Evolutionary conservation across 2,797 vertebrate species (phyloP), one percentile per base, ranked within the genome.

Genomic region (Ctenosaura bakeri): DNA sequence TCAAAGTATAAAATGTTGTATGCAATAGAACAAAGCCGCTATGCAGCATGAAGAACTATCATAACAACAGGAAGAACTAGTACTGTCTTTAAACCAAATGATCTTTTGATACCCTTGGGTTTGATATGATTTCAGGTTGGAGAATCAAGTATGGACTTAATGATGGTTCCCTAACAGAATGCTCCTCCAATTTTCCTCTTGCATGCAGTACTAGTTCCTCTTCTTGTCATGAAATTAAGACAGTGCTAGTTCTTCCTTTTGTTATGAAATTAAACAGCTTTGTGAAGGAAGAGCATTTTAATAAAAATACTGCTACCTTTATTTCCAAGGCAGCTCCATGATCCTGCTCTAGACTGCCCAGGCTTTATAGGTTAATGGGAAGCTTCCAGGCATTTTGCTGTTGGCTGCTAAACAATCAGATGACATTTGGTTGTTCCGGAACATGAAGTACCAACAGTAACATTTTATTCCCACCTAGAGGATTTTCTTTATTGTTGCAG

Each of bases 251-350:
- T n/a, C n/a, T n/a, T n/a, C n/a, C n/a, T n/a, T n/a, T n/a, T n/a
- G n/a, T n/a, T n/a, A 82, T 62, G 35, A 26, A 82, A 20, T 56
- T 38, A 35, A 59, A 38, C 4, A 81, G 4, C 66, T 69, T 69
- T 79, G 86, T 89, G 83, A 81, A 90, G 46, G 71, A 92, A 73
- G 90, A 87, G 73, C 69, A 64, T n/a, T 9, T 90, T 91, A 32
- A 90, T 93, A 46, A 22, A 1, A 89, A 0, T 87, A 77, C 78
- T 86, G 18, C 81, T 92, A n/a, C 87, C 52, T 94, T 92, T 85
- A 81, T 16, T 83, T 88, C 95, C 86, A 93, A 95, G 85, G 88
- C 64, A 84, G n/a, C 83, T 77, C 59, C 87, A 87, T 88, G 89
- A 90, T 91, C 83, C 84, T 87, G 94, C 71, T 92, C 83, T 32